Conservation (phyloP, 2,797 vertebrate genomes). For the Eupleurogrammus muticus region DNA sequence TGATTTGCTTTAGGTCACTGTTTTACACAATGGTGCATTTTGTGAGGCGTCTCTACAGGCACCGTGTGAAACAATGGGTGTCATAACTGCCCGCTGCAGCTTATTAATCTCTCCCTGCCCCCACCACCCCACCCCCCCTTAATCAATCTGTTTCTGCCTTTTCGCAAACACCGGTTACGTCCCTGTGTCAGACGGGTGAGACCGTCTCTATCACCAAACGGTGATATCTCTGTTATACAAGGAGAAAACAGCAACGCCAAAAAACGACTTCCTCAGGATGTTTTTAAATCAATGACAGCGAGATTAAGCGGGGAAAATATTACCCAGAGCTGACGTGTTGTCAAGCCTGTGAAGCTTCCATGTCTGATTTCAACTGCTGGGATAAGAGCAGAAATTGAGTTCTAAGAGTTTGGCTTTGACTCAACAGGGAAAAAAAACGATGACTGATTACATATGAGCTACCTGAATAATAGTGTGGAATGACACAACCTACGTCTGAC, state of each 20-base stretch:
- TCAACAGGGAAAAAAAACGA: constrained; percentile 12
- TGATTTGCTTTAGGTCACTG: constrained; percentile 94
- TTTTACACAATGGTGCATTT: constrained; percentile 96
- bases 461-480: constrained; percentile 25
- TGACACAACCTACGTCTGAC: constrained; percentile 22
- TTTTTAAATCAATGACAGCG: constrained; percentile 71
- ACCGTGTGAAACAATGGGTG: constrained; percentile 93
- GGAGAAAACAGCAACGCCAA: constrained; percentile 72
- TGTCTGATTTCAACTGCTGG: constrained; percentile 14
- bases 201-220: constrained; percentile 84
- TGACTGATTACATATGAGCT: constrained; percentile 23
- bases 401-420: constrained; percentile 1
- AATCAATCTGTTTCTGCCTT: constrained; percentile 91
- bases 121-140: too few relatives aligned
- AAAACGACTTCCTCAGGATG: constrained; percentile 76
- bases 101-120: constrained; percentile 91
- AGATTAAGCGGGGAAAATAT: constrained; percentile 66
- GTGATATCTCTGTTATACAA: constrained; percentile 80
- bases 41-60: constrained; percentile 88
- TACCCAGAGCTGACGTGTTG: constrained; percentile 34
- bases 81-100: constrained; percentile 89
- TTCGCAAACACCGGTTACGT: constrained; percentile 82
- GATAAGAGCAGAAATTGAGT: constrained; percentile 24
- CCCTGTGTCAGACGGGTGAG: constrained; percentile 79
- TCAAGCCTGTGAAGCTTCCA: constrained; percentile 31